Base-by-base conservation (phyloP, 1,140 invertebrate species). In the Eriocheir sinensis region DNA sequence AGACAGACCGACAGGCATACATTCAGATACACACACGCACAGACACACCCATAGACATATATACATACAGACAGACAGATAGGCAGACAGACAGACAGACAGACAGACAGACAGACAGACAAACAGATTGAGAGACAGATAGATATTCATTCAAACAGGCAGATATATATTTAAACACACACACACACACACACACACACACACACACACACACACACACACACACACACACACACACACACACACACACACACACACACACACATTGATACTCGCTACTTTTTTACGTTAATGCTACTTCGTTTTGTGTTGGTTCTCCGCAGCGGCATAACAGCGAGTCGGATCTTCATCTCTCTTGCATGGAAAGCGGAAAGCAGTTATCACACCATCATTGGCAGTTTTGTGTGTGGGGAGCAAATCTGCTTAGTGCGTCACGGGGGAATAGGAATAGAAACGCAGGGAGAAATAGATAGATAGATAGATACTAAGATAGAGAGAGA, bases 141-240 rank as follows among this genome's bases (percentile, higher is more conserved):
- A 44, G 40, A 89, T n/a, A 44, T 44, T 44, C 88, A 89, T 44
- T n/a, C 88, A 89, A 38, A 89, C 88, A 89, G 17, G 30, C 38
- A 72, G 30, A 32, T 17, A 72, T 27, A n/a, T n/a, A n/a, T n/a
- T n/a, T n/a, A n/a, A n/a, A n/a, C n/a, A n/a, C n/a, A n/a, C n/a
- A n/a, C n/a, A 72, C 60, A 91, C 53, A 91, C n/a, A 17, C 30
- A 72, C 48, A 91, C n/a, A 72, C 48, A 72, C 38, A 32, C 34
- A 3, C 38, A 36, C 32, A 36, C 89, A 53, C 89, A 17, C 27
- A 91, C 0, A 27, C 3, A 60, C 2, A 48, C 27, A 91, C 89
- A 91, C 48, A 91, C 89, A 48, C 41, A 44, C 36, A 17, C 0
- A 34, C 2, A 21, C n/a, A 44, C 27, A 34, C 36, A 89, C 48